These are phyloP conservation scores for Megaceryle torquata DNA, from an alignment of 2,113 vertebrate genomes.

Conservation along the genomic window DNA sequence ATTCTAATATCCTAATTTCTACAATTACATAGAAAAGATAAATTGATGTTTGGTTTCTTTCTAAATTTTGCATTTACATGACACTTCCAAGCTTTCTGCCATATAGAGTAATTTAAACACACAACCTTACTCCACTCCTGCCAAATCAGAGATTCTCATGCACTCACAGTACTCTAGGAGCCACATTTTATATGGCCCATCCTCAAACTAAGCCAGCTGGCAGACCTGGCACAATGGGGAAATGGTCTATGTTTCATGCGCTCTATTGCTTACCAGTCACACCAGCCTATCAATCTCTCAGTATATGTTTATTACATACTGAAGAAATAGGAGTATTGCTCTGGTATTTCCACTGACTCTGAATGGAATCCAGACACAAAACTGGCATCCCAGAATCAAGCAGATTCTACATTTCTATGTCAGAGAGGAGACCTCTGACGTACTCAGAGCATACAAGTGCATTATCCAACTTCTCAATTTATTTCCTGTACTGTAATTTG, in stretches of 20 bases:
- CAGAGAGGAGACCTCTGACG: not conserved
- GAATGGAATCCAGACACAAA: not conserved
- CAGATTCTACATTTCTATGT: not conserved
- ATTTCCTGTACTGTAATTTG: not conserved
- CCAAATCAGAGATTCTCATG: not conserved
- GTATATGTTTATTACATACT: not conserved
- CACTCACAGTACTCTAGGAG: not conserved
- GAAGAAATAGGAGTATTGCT: not conserved
- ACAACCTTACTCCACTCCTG: not conserved
- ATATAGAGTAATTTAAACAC: not conserved
- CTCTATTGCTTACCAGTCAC: not conserved
- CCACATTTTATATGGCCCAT: accelerated
- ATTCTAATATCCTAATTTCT: not conserved
- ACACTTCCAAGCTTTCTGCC: not conserved
- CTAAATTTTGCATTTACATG: not conserved
- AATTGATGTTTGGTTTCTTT: not conserved
- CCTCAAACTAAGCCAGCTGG: not conserved
- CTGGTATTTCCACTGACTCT: not conserved
- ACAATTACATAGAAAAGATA: not conserved
- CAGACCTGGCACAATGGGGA: not conserved
- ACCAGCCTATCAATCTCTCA: not conserved
- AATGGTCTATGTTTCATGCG: not conserved
- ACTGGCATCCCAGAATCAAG: not conserved
- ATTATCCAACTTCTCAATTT: not conserved
- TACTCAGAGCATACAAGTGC: not conserved